Evolutionary conservation across 2,888 invertebrate genomes (phyloP).

Genomic region (Acleris sparsana): DNA sequence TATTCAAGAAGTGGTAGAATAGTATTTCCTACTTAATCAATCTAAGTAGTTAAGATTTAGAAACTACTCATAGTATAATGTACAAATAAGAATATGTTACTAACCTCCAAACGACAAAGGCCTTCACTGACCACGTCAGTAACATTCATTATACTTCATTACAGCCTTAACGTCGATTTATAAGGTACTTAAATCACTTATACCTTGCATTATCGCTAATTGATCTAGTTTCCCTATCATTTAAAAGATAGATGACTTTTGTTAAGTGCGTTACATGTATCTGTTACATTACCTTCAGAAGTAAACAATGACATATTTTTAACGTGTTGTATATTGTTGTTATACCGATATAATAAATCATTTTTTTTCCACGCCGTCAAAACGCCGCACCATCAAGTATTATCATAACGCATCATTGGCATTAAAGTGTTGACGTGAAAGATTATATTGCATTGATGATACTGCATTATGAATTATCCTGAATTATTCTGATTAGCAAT

Average conservation of each 20-base stretch:
- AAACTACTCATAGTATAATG: slow-evolving; percentile 15
- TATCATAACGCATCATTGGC: too few relatives aligned
- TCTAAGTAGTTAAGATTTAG: too few relatives aligned
- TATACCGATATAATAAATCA: neutral
- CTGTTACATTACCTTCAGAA: neutral
- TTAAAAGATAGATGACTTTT: slow-evolving; percentile 16
- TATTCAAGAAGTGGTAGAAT: too few relatives aligned
- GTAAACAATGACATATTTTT: neutral
- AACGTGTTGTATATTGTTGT: too few relatives aligned
- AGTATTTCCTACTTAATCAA: too few relatives aligned
- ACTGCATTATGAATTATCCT: too few relatives aligned
- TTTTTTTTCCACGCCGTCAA: too few relatives aligned
- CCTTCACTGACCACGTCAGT: slow-evolving; percentile 38
- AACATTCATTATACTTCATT: slow-evolving; percentile 38
- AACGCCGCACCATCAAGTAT: too few relatives aligned
- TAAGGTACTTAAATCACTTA: slow-evolving; percentile 5
- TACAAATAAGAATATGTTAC: slow-evolving; percentile 33
- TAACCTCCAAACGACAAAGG: slow-evolving; percentile 39
- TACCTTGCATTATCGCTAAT: slow-evolving; percentile 17
- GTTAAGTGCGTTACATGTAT: slow-evolving; percentile 6
- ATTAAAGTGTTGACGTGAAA: too few relatives aligned
- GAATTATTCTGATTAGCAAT: too few relatives aligned
- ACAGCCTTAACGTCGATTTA: slow-evolving; percentile 32
- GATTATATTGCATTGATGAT: too few relatives aligned
- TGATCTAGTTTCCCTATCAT: slow-evolving; percentile 24